Conservation (phyloP, 2,113 vertebrate genomes). For the Xenus cinereus region DNA sequence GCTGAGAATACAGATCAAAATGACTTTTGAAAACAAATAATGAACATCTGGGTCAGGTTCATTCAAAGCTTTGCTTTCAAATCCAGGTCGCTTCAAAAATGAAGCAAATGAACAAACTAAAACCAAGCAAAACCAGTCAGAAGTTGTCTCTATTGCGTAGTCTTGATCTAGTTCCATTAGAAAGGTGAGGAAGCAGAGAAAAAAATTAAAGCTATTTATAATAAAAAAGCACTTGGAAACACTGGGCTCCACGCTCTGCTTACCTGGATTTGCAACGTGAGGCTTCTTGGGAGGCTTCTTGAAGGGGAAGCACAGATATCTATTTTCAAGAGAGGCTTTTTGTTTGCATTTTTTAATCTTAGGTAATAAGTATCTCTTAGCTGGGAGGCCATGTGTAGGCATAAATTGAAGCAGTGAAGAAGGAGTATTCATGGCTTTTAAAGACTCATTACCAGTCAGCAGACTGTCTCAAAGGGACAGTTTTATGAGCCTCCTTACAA, state of each 20-base stretch:
- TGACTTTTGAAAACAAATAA: background rate
- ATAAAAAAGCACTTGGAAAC: background rate
- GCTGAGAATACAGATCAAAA: background rate
- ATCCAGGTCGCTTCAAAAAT: background rate
- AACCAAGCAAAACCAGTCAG: background rate
- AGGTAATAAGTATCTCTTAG: background rate
- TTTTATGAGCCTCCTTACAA: background rate
- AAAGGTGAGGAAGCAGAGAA: background rate
- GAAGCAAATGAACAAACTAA: background rate
- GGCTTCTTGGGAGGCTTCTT: background rate
- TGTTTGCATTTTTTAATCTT: background rate
- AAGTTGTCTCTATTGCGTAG: rapidly evolving
- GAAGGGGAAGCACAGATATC: background rate
- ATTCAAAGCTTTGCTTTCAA: background rate
- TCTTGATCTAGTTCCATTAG: background rate
- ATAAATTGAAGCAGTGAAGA: background rate
- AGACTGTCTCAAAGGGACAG: background rate
- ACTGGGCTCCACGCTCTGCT: background rate
- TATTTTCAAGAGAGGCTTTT: background rate
- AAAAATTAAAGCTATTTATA: background rate
- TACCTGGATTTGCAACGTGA: background rate
- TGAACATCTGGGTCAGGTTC: background rate
- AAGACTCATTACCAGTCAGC: background rate
- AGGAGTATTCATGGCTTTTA: background rate
- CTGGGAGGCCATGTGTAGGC: background rate